A percentile compares a stretch with the other conserved stretches of the same genome.
Evolutionary conservation across 2,888 invertebrate species (phyloP).

Genomic region (Latrodectus hesperus): DNA sequence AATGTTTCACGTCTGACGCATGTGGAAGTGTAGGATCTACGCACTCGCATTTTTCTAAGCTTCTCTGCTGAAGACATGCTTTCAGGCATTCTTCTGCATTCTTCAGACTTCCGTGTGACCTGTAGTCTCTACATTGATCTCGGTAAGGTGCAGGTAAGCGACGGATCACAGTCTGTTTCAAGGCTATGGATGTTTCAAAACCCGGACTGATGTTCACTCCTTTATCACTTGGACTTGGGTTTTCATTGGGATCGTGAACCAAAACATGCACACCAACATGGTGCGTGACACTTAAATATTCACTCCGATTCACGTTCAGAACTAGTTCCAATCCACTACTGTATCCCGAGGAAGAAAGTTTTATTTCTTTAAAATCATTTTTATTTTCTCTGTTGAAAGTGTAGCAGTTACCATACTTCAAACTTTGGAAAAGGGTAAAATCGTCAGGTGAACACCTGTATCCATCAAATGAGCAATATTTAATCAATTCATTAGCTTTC

Average conservation of each 20-base stretch:
- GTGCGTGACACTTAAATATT: not conserved
- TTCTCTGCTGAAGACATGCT: not conserved
- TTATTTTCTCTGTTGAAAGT: not conserved
- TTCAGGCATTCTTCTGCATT: not conserved
- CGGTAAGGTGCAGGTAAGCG: not conserved
- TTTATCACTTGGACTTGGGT: not conserved
- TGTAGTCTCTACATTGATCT: not conserved
- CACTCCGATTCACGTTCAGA: too few species aligned
- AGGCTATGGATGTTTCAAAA: not conserved
- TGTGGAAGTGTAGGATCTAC: not conserved
- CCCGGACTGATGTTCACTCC: not conserved
- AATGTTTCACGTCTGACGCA: not conserved
- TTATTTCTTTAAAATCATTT: too few species aligned
- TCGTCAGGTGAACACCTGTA: not conserved
- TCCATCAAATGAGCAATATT: not conserved
- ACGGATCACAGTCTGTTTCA: not conserved
- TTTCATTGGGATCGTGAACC: too few species aligned
- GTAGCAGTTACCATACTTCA: not conserved
- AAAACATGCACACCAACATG: too few species aligned
- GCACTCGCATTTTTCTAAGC: not conserved
- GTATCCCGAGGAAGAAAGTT: too few species aligned
- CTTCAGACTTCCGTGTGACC: not conserved
- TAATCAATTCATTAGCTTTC: not conserved
- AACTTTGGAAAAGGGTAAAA: not conserved
- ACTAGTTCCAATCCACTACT: too few species aligned